Evolutionary conservation across 2,888 invertebrate genomes (phyloP).

Genomic region (Peribatodes rhomboidaria): DNA sequence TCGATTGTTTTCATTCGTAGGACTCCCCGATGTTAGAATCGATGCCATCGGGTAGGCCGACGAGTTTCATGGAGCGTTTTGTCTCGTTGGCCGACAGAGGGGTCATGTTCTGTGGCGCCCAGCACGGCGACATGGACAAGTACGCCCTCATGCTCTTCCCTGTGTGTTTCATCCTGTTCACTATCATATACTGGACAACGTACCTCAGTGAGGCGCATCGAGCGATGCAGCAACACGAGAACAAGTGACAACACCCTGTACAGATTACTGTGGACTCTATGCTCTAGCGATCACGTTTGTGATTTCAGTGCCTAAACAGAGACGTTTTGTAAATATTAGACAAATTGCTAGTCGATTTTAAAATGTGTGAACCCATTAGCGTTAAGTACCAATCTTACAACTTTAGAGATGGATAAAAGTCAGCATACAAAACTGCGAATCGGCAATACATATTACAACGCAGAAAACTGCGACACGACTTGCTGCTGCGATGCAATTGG

Average conservation of each 20-base stretch:
- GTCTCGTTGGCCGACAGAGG: conserved; percentile 81
- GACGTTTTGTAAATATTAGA: conserved; percentile 73
- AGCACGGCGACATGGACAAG: conserved; percentile 87
- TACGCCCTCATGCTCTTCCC: conserved; percentile 88
- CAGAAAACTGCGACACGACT: too few relatives aligned
- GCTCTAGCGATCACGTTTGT: conserved; percentile 36
- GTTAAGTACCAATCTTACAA: conserved; percentile 30
- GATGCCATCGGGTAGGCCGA: conserved; percentile 67
- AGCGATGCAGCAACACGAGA: conserved; percentile 50
- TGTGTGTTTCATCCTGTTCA: conserved; percentile 85
- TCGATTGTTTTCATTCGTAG: conserved; percentile 56
- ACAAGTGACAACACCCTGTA: conserved; percentile 58
- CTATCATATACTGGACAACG: conserved; percentile 87
- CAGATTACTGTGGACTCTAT: conserved; percentile 37
- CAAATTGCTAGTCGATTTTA: conserved; percentile 75
- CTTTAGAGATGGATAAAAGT: conserved; percentile 25
- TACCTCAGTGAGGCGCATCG: conserved; percentile 86
- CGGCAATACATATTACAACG: too few relatives aligned
- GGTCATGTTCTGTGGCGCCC: conserved; percentile 88
- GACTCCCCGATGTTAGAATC: conserved; percentile 81
- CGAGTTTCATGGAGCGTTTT: conserved; percentile 66
- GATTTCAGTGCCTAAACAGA: conserved; percentile 62
- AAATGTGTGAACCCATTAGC: conserved; percentile 49
- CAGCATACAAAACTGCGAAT: too few relatives aligned
- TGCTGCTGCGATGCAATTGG: too few relatives aligned